phyloP scores from a whole-genome alignment of 2,797 vertebrate genomes.

The Muraenolepis orangiensis region DNA sequence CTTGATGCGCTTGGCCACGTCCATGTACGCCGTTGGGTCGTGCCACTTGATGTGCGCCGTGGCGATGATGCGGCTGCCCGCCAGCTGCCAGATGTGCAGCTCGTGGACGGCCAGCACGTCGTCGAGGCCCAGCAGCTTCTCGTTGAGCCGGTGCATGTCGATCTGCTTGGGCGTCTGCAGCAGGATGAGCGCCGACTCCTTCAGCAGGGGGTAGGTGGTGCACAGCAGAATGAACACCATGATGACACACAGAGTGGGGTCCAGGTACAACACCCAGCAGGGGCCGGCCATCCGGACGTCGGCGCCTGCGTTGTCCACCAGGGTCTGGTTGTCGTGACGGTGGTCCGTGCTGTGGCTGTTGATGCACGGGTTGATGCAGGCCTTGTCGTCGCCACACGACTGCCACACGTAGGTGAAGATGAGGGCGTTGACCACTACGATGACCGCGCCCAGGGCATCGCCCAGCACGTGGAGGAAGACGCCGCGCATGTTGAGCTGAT shows the following conservation, averaged over 20 bases:
- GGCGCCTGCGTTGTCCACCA: conserved; percentile 41
- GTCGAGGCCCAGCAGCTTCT: conserved; percentile 81
- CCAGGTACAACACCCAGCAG: conserved; percentile 97
- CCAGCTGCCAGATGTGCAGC: conserved; percentile 96
- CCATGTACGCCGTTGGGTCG: conserved; percentile 94
- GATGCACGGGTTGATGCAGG: conserved; percentile 82
- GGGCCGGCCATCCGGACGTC: conserved; percentile 74
- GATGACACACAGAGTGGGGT: conserved; percentile 90
- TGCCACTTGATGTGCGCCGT: conserved; percentile 98
- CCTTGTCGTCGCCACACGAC: conserved; percentile 73
- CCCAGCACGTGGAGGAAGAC: conserved; percentile 97
- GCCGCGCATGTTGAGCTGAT: conserved; percentile 97
- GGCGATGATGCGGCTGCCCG: conserved; percentile 96
- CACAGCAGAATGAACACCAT: conserved; percentile 96
- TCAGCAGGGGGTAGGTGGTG: conserved; percentile 93
- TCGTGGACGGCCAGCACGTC: conserved; percentile 95
- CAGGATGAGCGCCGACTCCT: conserved; percentile 97
- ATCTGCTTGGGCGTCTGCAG: conserved; percentile 98
- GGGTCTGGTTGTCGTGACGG: conserved; percentile 71
- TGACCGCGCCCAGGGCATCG: conserved; percentile 95
- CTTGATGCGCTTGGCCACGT: conserved; percentile 96
- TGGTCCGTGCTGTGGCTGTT: conserved; percentile 73
- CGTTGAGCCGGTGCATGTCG: conserved; percentile 86
- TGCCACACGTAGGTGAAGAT: conserved; percentile 89
- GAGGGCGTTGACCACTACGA: conserved; percentile 90